A percentile compares a stretch with the other conserved stretches of the same genome.
Evolutionary conservation across 2,797 vertebrate species (phyloP).

Genomic region (Sciurus carolinensis): DNA sequence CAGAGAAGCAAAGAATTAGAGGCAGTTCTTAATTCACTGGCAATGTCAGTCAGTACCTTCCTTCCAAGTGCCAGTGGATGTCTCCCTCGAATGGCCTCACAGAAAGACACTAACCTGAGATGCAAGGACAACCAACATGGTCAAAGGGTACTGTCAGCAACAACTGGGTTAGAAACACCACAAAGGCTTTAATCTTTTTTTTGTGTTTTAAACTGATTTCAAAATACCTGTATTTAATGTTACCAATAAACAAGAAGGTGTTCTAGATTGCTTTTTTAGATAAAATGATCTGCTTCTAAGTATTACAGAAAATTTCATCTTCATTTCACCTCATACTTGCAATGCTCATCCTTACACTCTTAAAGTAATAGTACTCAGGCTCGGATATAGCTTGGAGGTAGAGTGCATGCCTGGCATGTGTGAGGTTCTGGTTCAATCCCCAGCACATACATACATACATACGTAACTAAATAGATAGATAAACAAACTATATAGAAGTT

Average conservation of each 20-base stretch:
- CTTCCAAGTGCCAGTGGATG: not conserved
- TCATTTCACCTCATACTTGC: not conserved
- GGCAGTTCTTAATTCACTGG: not conserved
- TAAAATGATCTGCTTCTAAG: not conserved
- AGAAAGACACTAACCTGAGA: not conserved
- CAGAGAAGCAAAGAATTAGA: slow-evolving; percentile 69
- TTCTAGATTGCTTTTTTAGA: not conserved
- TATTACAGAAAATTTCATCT: slow-evolving; percentile 13
- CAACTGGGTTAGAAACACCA: not conserved
- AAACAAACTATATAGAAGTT: not conserved
- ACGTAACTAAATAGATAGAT: too few relatives aligned
- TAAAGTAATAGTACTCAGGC: not conserved
- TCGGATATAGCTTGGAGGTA: not conserved
- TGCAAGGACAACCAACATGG: not conserved
- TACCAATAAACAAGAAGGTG: not conserved
- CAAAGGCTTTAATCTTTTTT: not conserved
- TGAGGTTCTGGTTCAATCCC: too few relatives aligned
- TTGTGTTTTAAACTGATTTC: slow-evolving; percentile 5
- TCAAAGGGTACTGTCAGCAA: not conserved
- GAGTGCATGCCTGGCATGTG: not conserved
- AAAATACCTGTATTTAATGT: slow-evolving; percentile 30
- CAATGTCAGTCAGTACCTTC: not conserved
- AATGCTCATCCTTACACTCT: not conserved
- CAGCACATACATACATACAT: not conserved
- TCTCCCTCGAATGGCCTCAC: not conserved